Evolutionary conservation across 2,797 vertebrate species (phyloP).

Genomic region (Tapirus indicus): DNA sequence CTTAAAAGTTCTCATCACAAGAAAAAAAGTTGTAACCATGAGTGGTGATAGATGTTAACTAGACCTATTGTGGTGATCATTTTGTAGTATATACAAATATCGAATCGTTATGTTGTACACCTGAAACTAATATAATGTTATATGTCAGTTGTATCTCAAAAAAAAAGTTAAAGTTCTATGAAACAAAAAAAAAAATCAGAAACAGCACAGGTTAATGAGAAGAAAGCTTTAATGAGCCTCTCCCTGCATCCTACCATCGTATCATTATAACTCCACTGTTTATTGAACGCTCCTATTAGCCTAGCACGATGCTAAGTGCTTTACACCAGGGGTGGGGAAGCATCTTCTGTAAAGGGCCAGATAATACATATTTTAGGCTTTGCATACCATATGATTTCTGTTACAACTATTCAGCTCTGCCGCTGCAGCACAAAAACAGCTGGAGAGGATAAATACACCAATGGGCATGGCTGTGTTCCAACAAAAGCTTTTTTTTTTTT

Average conservation of each 20-base stretch:
- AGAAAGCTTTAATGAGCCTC: background rate
- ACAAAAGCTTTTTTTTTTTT: background rate
- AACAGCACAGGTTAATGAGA: background rate
- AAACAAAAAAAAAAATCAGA: background rate
- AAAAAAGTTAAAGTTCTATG: background rate
- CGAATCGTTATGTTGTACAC: background rate
- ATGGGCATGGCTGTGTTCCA: background rate
- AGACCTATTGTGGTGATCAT: background rate
- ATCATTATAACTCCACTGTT: background rate
- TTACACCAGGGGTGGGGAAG: background rate
- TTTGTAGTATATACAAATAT: background rate
- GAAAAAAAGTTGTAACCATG: background rate
- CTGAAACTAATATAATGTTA: background rate
- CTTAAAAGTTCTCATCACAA: background rate
- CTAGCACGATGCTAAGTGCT: background rate
- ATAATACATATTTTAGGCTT: background rate
- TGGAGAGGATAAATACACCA: background rate
- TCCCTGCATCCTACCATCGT: rapidly evolving
- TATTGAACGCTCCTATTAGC: background rate
- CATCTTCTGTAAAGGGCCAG: background rate
- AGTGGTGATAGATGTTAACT: background rate
- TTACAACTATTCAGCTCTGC: background rate
- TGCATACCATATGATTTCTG: background rate
- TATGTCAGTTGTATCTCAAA: background rate
- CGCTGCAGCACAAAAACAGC: background rate